Conservation (phyloP, 2,797 vertebrate genomes). For the Pantherophis vulpinus region DNA sequence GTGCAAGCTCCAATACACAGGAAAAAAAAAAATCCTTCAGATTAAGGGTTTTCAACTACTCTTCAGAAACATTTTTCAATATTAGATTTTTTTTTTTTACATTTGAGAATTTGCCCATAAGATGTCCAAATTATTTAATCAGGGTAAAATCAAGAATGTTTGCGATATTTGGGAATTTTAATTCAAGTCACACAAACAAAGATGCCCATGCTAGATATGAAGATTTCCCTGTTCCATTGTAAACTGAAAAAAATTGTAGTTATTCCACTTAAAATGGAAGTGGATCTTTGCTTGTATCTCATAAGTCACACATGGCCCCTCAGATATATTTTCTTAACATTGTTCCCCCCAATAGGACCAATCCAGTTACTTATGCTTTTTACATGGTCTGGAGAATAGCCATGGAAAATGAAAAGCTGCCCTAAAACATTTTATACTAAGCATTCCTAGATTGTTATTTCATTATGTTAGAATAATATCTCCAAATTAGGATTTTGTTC, state of each 20-base stretch:
- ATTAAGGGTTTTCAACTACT: not conserved
- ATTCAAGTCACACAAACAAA: not conserved
- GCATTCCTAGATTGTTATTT: not conserved
- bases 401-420: not conserved
- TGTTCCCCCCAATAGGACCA: not conserved
- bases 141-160: not conserved
- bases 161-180: not conserved
- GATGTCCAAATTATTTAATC: not conserved
- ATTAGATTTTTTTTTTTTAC: accelerated
- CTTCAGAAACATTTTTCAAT: not conserved
- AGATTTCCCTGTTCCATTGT: not conserved
- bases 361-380: not conserved
- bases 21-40: not conserved
- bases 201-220: not conserved
- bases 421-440: not conserved
- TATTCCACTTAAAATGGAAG: not conserved
- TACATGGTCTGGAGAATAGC: not conserved
- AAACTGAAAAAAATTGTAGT: not conserved
- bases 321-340: not conserved
- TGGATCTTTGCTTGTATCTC: not conserved
- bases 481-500: not conserved
- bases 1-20: slow-evolving; percentile 9
- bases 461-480: not conserved
- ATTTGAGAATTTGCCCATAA: not conserved
- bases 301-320: not conserved